Evolutionary conservation across 2,888 invertebrate species (phyloP).

Genomic region (Onchidella celtica): DNA sequence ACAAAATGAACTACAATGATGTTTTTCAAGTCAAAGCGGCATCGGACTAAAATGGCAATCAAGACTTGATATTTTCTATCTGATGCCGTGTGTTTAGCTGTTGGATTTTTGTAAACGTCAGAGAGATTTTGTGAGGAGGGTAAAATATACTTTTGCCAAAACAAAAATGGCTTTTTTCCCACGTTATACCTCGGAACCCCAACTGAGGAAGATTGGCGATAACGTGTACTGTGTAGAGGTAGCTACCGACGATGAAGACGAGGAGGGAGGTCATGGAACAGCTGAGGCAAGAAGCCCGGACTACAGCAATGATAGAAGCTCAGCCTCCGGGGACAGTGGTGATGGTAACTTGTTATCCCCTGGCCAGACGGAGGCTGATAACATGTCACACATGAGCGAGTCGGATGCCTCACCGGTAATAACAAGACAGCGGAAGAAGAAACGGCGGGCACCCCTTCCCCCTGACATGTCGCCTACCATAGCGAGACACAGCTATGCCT

Average conservation of each 20-base stretch:
- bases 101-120: too few relatives aligned
- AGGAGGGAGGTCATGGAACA: background rate
- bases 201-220: conserved; percentile 11
- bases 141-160: too few relatives aligned
- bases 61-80: too few relatives aligned
- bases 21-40: too few relatives aligned
- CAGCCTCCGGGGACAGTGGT: conserved; percentile 23
- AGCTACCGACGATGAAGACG: conserved; percentile 20
- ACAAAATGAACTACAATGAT: too few relatives aligned
- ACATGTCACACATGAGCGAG: background rate
- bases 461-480: conserved; percentile 25
- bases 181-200: conserved; percentile 17
- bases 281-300: background rate
- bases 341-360: background rate
- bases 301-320: background rate
- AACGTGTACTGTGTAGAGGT: conserved; percentile 4
- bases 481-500: conserved; percentile 24
- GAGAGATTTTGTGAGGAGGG: too few relatives aligned
- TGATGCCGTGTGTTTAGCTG: too few relatives aligned
- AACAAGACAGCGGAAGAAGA: conserved; percentile 1
- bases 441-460: conserved; percentile 27
- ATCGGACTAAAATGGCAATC: too few relatives aligned
- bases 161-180: conserved; percentile 21
- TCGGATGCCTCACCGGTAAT: conserved; percentile 11
- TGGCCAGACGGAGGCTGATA: background rate